A percentile compares a stretch with the other conserved stretches of the same genome.
Evolutionary conservation across 1,140 invertebrate genomes (phyloP).

Genomic region (Aphis craccivora): DNA sequence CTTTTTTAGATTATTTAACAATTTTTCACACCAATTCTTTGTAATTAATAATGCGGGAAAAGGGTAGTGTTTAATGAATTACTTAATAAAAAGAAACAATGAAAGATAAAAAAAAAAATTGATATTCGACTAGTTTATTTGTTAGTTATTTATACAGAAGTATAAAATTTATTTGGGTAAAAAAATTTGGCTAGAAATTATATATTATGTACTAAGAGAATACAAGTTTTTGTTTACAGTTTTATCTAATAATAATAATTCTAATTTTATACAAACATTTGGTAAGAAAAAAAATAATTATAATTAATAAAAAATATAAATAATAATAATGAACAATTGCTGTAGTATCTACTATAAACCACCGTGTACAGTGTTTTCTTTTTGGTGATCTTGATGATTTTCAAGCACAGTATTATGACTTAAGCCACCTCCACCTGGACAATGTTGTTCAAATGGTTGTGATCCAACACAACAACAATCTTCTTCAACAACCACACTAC

Average conservation of each 20-base stretch:
- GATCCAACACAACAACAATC: slow-evolving; percentile 50
- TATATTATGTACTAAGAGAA: neutral
- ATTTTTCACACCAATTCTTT: slow-evolving; percentile 29
- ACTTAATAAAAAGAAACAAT: neutral
- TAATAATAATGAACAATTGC: slow-evolving; percentile 28
- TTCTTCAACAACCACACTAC: neutral
- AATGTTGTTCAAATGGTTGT: slow-evolving; percentile 53
- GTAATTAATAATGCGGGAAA: slow-evolving; percentile 1
- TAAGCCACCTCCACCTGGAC: slow-evolving; percentile 15
- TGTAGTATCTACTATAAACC: slow-evolving; percentile 4
- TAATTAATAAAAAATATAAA: neutral
- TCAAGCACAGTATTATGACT: slow-evolving; percentile 30
- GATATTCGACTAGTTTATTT: slow-evolving; percentile 21
- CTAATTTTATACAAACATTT: slow-evolving; percentile 30
- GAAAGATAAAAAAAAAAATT: slow-evolving; percentile 24
- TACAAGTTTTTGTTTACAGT: slow-evolving; percentile 8
- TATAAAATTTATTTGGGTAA: neutral
- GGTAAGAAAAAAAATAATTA: neutral
- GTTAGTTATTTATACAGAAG: slow-evolving; percentile 9
- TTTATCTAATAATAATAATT: neutral
- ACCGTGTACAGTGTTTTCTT: neutral
- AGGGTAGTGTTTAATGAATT: neutral
- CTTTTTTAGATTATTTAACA: slow-evolving; percentile 47
- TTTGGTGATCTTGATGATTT: slow-evolving; percentile 9
- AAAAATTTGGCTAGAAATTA: slow-evolving; percentile 33